Conservation (phyloP, 1,140 invertebrate species). For the Choristoneura fumiferana region DNA sequence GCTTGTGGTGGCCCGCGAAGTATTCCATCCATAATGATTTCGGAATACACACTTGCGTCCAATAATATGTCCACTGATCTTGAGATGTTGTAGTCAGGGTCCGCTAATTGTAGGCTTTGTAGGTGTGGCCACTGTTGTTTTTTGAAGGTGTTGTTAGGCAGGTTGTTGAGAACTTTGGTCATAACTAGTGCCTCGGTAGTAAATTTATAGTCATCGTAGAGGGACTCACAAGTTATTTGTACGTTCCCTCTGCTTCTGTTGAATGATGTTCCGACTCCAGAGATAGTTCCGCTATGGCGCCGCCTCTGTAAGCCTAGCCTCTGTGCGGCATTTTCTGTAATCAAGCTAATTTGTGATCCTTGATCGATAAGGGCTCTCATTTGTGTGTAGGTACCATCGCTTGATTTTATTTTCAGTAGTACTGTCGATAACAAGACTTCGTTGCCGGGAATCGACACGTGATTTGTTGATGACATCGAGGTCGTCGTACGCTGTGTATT, state of each 20-base stretch:
- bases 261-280: neutral
- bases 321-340: neutral
- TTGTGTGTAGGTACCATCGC: neutral
- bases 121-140: conserved; percentile 9
- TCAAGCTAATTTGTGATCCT: conserved; percentile 8
- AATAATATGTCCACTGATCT: conserved; percentile 5
- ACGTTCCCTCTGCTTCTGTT: neutral
- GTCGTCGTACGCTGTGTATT: neutral
- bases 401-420: neutral
- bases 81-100: conserved; percentile 2
- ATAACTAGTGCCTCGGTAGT: neutral
- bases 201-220: neutral
- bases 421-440: neutral
- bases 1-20: neutral
- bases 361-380: neutral
- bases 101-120: neutral
- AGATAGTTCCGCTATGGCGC: neutral
- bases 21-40: conserved; percentile 7
- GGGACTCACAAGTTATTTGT: neutral
- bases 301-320: neutral
- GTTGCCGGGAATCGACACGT: neutral
- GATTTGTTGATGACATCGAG: too few species aligned
- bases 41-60: too few species aligned
- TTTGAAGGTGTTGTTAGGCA: neutral
- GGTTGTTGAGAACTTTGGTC: neutral